phyloP scores from a whole-genome alignment of 2,113 vertebrate species.

The Chlamydotis undulata region DNA sequence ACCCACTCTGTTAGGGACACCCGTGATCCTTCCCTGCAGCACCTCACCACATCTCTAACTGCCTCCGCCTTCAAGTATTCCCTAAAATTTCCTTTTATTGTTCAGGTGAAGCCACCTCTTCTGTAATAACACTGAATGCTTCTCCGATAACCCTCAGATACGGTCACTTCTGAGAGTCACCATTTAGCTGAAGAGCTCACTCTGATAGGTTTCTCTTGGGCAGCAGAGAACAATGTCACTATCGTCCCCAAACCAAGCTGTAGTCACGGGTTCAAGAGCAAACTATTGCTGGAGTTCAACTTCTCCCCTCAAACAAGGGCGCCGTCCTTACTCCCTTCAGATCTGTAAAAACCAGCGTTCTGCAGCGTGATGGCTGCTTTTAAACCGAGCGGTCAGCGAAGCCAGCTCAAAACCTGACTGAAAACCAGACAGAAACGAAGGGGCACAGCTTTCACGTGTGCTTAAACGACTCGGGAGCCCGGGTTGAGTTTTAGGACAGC shows the following conservation, averaged over 20 bases:
- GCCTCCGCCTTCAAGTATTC: neutral
- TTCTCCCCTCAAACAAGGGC: neutral
- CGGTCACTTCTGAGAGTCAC: neutral
- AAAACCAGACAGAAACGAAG: neutral
- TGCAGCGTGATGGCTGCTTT: neutral
- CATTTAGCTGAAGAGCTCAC: neutral
- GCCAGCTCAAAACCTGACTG: neutral
- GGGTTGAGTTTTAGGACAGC: neutral
- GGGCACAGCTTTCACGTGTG: neutral
- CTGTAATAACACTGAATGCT: neutral
- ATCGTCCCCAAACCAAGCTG: neutral
- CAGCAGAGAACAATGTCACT: neutral
- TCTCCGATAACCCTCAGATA: neutral
- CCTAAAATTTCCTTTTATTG: neutral
- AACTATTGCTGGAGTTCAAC: neutral
- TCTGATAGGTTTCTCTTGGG: neutral
- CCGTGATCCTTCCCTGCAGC: neutral
- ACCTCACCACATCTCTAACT: neutral
- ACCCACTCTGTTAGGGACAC: neutral
- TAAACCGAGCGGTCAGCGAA: fast-evolving
- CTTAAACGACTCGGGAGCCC: neutral
- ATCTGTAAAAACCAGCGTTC: fast-evolving
- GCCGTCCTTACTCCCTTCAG: neutral
- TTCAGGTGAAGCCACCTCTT: neutral
- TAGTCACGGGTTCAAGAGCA: neutral